Evolutionary conservation across 2,113 vertebrate genomes (phyloP).

Genomic region (Corythoichthys intestinalis): DNA sequence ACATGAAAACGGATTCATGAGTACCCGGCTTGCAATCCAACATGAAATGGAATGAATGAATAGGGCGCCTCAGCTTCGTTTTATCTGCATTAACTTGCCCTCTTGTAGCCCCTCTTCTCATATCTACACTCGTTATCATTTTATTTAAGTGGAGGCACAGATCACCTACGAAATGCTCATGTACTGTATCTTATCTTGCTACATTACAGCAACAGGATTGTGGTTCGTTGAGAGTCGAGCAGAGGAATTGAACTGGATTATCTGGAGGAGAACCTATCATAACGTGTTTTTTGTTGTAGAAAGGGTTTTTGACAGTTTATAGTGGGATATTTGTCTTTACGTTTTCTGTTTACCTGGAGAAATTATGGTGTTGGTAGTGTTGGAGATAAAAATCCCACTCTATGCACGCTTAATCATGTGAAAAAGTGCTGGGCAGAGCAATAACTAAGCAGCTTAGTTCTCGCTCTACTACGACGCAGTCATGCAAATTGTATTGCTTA

Average conservation of each 20-base stretch:
- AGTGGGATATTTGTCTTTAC: no score
- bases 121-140: constrained; percentile 35
- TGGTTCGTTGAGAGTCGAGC: constrained; percentile 11
- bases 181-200: constrained; percentile 26
- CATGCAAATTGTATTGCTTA: constrained; percentile 6
- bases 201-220: constrained; percentile 22
- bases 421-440: constrained; percentile 48
- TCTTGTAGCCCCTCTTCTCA: constrained; percentile 33
- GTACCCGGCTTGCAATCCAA: constrained; percentile 12
- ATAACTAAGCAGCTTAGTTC: constrained; percentile 41
- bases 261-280: no score
- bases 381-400: constrained; percentile 27
- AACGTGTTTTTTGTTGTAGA: no score
- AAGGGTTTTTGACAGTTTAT: no score
- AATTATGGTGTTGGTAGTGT: not conserved
- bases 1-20: constrained; percentile 64
- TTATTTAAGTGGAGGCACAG: constrained; percentile 15
- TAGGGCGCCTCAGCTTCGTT: constrained; percentile 29
- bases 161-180: constrained; percentile 25
- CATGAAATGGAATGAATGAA: constrained; percentile 31
- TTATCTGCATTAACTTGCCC: constrained; percentile 48
- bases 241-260: not conserved
- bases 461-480: constrained; percentile 30
- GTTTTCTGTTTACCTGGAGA: no score
- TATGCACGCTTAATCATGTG: constrained; percentile 44